Evolutionary conservation across 2,888 invertebrate species (phyloP), one percentile per base, ranked within the genome.

Genomic region (Temnothorax unifasciatus): DNA sequence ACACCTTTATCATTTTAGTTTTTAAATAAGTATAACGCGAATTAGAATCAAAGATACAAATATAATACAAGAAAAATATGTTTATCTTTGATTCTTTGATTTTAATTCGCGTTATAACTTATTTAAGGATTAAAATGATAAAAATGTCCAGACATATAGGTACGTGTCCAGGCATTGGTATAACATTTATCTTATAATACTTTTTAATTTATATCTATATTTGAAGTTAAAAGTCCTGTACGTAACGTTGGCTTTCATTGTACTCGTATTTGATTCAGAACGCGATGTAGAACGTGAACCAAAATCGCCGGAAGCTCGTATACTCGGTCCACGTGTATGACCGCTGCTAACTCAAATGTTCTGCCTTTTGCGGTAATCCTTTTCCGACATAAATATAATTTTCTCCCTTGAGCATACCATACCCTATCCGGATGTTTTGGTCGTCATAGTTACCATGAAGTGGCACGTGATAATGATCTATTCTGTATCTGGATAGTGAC

Each of bases 381-480:
- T 25, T 41, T 6, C 18, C n/a, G 41, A 18, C 21, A 71, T 15
- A 38, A 54, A n/a, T 8, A 41, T 57, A 57, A 73, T 57, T 73
- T 21, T 57, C 15, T 59, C 41, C 9, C 13, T 41, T 6, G 50
- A 5, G 25, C 44, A 47, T 41, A 61, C 34, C 38, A 38, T 50
- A 61, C 74, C 68, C 79, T 29, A 29, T 81, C 11, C 68, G 18
- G 52, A 76, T 75, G 73, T 73, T 87, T 85, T 29, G 25, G 76
- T 87, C 44, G 34, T 54, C 63, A 75, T 87, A 54, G 69, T 54
- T 63, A 87, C 83, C 83, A 73, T 38, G 66, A 68, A 2, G 15
- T 69, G 52, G 63, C 52, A 18, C 50, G 59, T 77, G 52, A 25
- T 41, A 41, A 85, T 82, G 50, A 68, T 85, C 61, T 18, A 34